Evolutionary conservation across 2,888 invertebrate species (phyloP).

Genomic region (Calameuta pallipes): DNA sequence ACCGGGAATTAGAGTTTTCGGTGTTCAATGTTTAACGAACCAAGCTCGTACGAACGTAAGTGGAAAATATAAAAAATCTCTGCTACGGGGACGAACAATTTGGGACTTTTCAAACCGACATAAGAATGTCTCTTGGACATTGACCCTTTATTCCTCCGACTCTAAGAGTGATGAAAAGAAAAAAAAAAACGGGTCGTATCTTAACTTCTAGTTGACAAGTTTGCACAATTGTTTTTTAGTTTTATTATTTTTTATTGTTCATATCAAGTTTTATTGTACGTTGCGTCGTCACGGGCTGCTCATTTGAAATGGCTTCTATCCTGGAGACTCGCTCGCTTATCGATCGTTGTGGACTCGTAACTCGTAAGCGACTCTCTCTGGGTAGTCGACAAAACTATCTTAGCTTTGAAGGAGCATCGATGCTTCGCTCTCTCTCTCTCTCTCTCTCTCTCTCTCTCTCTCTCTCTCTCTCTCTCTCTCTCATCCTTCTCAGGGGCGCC

Average conservation of each 20-base stretch:
- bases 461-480: not conserved
- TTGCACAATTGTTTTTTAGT: not conserved
- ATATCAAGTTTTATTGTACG: not conserved
- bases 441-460: slow-evolving; percentile 14
- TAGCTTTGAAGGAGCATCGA: slow-evolving; percentile 1
- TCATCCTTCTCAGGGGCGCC: not conserved
- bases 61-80: not conserved
- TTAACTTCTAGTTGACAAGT: too few species aligned
- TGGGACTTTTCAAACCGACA: not conserved
- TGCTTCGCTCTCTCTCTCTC: slow-evolving; percentile 14
- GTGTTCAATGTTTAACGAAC: not conserved
- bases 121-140: not conserved
- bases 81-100: not conserved
- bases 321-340: not conserved
- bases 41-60: not conserved
- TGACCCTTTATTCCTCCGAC: too few species aligned
- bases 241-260: not conserved
- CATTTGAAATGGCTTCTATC: not conserved
- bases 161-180: too few species aligned
- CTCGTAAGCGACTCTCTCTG: slow-evolving; percentile 1
- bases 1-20: not conserved
- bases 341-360: not conserved
- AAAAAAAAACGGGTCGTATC: too few species aligned
- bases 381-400: slow-evolving; percentile 21
- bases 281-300: not conserved